phyloP scores from a whole-genome alignment of 2,113 vertebrate genomes.

The Australoheros scitulus region DNA sequence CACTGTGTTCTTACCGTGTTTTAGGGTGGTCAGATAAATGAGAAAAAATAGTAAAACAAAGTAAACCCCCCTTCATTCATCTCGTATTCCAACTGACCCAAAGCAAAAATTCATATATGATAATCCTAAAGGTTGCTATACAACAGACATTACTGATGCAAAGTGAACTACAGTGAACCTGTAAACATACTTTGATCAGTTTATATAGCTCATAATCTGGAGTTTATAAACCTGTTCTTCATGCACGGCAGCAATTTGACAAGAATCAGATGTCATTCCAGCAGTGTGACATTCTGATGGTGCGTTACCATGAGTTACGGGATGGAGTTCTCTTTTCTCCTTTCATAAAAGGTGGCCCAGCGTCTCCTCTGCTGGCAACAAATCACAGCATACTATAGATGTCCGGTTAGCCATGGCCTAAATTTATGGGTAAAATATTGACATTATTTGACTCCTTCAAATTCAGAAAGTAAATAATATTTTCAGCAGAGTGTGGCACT shows the following conservation, averaged over 20 bases:
- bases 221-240: background rate
- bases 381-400: no score
- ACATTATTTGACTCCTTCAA: no score
- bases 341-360: background rate
- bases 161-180: rapidly evolving
- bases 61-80: no score
- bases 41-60: no score
- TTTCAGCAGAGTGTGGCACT: no score
- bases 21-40: no score
- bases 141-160: background rate
- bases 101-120: background rate
- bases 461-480: no score
- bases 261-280: background rate
- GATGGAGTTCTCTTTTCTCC: background rate
- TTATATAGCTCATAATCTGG: background rate
- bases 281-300: background rate
- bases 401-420: no score
- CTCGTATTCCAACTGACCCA: no score
- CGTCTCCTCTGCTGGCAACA: background rate
- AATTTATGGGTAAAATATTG: no score
- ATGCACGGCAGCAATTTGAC: background rate
- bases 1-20: no score
- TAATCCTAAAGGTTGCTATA: background rate
- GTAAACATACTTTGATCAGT: background rate
- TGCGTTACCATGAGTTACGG: background rate